Evolutionary conservation across 2,797 vertebrate species (phyloP).

Genomic region (Smutsia gigantea): DNA sequence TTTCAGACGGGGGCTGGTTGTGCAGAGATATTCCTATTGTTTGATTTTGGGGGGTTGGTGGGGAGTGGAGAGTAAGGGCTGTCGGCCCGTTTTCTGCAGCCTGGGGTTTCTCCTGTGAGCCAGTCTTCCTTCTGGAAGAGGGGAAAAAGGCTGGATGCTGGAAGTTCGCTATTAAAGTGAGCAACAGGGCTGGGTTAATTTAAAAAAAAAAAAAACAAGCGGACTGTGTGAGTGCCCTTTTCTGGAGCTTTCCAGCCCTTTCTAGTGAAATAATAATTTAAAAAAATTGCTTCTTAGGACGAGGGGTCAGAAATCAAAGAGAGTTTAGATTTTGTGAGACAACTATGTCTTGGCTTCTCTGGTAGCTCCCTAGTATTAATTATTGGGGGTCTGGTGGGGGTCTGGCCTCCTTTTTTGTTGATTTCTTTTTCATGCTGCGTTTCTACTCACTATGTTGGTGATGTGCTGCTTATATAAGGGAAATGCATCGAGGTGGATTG

Average conservation of each 20-base stretch:
- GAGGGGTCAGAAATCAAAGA: constrained; percentile 68
- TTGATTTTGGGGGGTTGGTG: neutral
- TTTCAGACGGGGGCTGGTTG: constrained; percentile 69
- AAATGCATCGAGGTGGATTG: constrained; percentile 88
- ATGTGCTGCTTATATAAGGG: constrained; percentile 90
- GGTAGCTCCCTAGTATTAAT: constrained; percentile 74
- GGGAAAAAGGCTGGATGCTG: constrained; percentile 68
- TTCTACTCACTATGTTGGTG: constrained; percentile 87
- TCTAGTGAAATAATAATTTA: constrained; percentile 75
- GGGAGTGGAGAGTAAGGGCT: constrained; percentile 64
- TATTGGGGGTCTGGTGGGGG: constrained; percentile 76
- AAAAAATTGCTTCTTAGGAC: constrained; percentile 70
- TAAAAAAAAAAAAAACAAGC: constrained; percentile 7
- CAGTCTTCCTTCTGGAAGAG: constrained; percentile 68
- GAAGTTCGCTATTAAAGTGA: constrained; percentile 84
- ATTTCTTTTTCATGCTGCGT: constrained; percentile 82
- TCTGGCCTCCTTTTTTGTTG: constrained; percentile 84
- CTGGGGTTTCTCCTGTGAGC: constrained; percentile 56
- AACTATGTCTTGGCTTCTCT: constrained; percentile 68
- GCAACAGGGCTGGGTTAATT: constrained; percentile 85
- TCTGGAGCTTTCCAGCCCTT: constrained; percentile 86
- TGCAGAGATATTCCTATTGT: constrained; percentile 77
- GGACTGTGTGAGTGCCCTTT: constrained; percentile 78
- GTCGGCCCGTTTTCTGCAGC: constrained; percentile 73
- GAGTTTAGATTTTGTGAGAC: constrained; percentile 73